These are phyloP conservation scores for Apistogramma diplotaenia DNA, from an alignment of 2,113 vertebrate genomes.

Conservation along the genomic window DNA sequence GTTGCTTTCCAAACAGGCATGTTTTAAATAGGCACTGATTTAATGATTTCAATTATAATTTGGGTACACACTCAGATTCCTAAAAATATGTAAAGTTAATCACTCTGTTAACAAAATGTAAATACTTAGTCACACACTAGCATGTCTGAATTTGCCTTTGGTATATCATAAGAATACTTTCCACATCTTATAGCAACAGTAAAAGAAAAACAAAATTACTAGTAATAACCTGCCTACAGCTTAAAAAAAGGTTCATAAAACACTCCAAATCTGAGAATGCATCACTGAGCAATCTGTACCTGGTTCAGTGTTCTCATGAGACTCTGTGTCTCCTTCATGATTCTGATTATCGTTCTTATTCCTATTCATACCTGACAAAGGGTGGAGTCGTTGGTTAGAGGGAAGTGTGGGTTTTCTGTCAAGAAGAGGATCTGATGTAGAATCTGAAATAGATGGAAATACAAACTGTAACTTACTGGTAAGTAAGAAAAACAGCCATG, in stretches of 20 bases:
- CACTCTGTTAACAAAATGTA: no score
- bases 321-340: no score
- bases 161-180: neutral
- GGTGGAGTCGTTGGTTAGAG: neutral
- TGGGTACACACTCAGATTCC: no score
- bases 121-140: no score
- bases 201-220: neutral
- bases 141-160: no score
- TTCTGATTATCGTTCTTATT: neutral
- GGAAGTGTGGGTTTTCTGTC: neutral
- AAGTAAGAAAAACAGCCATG: no score
- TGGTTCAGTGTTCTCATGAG: no score
- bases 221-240: neutral
- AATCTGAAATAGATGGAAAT: neutral
- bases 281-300: neutral
- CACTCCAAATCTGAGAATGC: neutral
- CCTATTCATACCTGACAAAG: accelerated
- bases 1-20: no score
- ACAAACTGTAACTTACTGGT: neutral
- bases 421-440: neutral
- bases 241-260: neutral
- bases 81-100: no score
- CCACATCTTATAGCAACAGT: neutral
- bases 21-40: no score
- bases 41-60: no score